phyloP scores from a whole-genome alignment of 2,888 invertebrate genomes.

The Schizaphis graminum region DNA sequence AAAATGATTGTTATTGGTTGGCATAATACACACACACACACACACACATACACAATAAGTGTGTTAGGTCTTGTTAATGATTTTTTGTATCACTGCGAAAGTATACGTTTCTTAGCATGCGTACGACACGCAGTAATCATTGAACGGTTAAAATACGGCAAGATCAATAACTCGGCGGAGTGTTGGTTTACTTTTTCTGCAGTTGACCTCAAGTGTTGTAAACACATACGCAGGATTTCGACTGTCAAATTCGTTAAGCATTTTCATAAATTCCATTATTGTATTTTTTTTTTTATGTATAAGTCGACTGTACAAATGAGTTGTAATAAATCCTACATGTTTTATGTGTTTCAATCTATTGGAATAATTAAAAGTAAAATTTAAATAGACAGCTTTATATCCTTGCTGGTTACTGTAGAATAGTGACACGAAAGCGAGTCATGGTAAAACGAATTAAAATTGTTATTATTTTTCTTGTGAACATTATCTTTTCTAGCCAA shows the following conservation, averaged over 20 bases:
- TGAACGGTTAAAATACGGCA: slow-evolving; percentile 3
- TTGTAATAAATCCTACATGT: background rate
- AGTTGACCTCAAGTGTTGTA: slow-evolving; percentile 38
- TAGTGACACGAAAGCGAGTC: background rate
- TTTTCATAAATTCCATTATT: background rate
- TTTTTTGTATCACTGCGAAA: background rate
- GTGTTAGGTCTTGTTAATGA: slow-evolving; percentile 21
- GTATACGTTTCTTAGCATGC: slow-evolving; percentile 9
- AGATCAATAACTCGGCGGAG: slow-evolving; percentile 44
- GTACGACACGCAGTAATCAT: slow-evolving; percentile 34
- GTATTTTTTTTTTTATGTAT: background rate
- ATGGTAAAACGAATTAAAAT: slow-evolving; percentile 15
- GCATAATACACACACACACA: background rate
- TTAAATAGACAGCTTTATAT: background rate
- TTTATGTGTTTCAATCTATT: background rate
- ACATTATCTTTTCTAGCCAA: slow-evolving; percentile 14
- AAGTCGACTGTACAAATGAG: background rate
- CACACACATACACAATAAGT: background rate
- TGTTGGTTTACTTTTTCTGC: background rate
- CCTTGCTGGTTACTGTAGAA: background rate
- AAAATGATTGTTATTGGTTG: background rate
- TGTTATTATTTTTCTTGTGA: background rate
- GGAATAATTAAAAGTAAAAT: background rate
- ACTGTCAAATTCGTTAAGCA: background rate
- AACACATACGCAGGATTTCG: background rate